Percentiles rank a stretch among this genome's conserved stretches.
These are phyloP conservation scores for Florisuga fusca DNA, from an alignment of 2,797 vertebrate genomes.

Conservation along the genomic window DNA sequence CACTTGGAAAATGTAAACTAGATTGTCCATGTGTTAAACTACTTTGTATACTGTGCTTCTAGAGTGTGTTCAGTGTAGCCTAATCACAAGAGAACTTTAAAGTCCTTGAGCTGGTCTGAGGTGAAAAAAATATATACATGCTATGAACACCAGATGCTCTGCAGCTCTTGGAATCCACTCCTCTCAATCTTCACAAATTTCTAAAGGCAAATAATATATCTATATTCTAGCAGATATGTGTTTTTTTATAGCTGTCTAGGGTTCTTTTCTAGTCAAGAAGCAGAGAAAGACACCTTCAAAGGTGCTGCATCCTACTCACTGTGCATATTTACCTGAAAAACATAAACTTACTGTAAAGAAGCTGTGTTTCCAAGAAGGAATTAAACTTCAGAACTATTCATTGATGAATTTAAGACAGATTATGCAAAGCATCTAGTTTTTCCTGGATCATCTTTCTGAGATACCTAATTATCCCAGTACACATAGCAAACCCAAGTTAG, in stretches of 20 bases:
- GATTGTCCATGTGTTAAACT: not conserved
- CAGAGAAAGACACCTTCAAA: not conserved
- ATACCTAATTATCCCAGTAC: not conserved
- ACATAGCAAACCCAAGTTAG: fast-evolving
- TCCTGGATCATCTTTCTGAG: not conserved
- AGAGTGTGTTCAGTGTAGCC: not conserved
- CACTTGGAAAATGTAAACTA: fast-evolving
- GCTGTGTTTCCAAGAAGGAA: fast-evolving
- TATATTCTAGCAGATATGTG: not conserved
- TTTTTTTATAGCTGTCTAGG: not conserved
- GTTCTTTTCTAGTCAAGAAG: not conserved
- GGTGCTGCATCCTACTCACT: not conserved
- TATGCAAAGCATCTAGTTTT: not conserved
- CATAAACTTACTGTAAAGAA: not conserved
- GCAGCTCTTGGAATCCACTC: fast-evolving
- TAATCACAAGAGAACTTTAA: not conserved
- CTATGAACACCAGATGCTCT: not conserved
- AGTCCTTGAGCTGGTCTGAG: not conserved
- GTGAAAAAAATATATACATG: fast-evolving
- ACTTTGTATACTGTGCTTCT: not conserved
- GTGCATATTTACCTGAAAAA: not conserved
- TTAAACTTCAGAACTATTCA: not conserved
- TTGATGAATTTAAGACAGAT: not conserved
- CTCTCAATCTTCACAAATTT: not conserved
- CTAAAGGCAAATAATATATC: not conserved